Percentiles rank a stretch among this genome's conserved stretches.
phyloP scores from a whole-genome alignment of 2,797 vertebrate species.

The Phalanger gymnotis region DNA sequence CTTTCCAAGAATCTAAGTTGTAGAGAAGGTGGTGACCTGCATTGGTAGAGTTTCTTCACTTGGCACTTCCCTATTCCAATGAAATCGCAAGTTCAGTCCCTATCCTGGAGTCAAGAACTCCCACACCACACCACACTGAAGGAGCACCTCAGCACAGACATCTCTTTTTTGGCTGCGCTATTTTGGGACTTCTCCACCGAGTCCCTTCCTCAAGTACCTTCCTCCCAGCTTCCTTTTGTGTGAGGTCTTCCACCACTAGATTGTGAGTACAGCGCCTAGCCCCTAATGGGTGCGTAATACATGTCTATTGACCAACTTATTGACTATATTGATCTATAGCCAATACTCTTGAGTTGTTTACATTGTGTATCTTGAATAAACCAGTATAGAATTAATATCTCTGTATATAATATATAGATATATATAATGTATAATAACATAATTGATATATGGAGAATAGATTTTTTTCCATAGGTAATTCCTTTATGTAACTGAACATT shows the following conservation, averaged over 20 bases:
- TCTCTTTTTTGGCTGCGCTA: background rate
- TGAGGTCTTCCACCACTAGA: no score
- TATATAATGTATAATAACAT: no score
- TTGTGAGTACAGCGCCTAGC: no score
- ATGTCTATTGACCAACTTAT: background rate
- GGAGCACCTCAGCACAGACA: background rate
- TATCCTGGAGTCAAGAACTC: background rate
- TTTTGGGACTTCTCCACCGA: background rate
- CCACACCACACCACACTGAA: background rate
- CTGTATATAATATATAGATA: no score
- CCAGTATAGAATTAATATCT: background rate
- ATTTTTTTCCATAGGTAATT: conserved; percentile 9
- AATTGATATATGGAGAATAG: background rate
- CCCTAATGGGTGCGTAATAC: background rate
- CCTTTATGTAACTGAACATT: background rate
- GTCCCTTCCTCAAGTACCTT: background rate
- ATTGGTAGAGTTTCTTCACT: background rate
- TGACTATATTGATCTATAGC: background rate
- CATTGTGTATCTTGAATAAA: conserved; percentile 41
- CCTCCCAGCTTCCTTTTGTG: background rate
- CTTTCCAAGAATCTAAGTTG: background rate
- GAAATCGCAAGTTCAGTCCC: background rate
- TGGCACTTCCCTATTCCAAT: background rate
- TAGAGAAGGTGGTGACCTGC: background rate
- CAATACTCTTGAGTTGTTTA: background rate